Conservation (phyloP, 1,140 invertebrate species). For the Hypsibius dujardini region DNA sequence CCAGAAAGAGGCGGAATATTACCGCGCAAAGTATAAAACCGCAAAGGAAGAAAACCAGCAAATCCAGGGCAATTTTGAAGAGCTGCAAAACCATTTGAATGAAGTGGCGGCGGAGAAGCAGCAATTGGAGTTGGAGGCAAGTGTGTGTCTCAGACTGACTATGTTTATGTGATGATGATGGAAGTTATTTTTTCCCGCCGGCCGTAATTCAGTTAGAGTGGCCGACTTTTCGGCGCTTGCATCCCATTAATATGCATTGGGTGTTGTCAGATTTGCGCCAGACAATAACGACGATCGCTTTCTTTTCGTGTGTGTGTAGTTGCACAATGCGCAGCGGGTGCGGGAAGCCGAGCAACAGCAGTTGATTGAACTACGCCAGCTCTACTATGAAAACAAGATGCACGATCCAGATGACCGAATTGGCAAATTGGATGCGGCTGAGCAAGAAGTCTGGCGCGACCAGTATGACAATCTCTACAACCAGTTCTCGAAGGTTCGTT, state of each 20-base stretch:
- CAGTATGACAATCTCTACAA: not conserved
- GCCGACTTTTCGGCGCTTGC: too few species aligned
- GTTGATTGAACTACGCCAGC: not conserved
- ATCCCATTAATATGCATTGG: too few species aligned
- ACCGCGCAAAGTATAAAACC: not conserved
- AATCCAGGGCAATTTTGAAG: not conserved
- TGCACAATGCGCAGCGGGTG: not conserved
- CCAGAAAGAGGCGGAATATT: conserved; percentile 2
- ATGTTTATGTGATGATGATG: too few species aligned
- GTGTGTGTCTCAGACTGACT: not conserved
- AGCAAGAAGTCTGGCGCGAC: not conserved
- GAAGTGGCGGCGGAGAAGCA: not conserved
- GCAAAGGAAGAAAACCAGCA: not conserved
- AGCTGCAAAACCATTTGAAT: not conserved
- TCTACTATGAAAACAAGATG: not conserved
- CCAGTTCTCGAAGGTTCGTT: not conserved
- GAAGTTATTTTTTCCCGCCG: too few species aligned
- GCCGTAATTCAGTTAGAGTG: too few species aligned
- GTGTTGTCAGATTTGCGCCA: too few species aligned
- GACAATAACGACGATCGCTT: too few species aligned
- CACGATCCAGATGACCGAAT: not conserved
- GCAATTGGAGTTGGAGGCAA: conserved; percentile 16
- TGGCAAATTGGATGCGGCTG: not conserved
- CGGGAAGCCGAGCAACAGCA: not conserved
- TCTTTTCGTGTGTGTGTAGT: not conserved